Evolutionary conservation across 2,888 invertebrate genomes (phyloP), one percentile per base, ranked within the genome.

Genomic region (Trichacis sp.): DNA sequence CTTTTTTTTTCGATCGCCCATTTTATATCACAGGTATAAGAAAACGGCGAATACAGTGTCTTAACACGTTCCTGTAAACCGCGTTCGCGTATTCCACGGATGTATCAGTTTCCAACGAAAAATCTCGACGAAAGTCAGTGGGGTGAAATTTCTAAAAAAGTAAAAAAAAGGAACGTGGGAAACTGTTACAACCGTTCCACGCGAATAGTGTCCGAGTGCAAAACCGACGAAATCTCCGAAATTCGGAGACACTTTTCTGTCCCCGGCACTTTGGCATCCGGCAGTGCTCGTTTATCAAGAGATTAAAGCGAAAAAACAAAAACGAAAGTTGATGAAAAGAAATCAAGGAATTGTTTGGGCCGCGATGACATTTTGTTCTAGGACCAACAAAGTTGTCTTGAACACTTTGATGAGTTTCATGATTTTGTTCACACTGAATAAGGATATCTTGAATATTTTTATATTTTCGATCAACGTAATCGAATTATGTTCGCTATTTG

Each of bases 11-110:
- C 64, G 61, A 48, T 63, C 62, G 62, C 68, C 64, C 75, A 75
- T 69, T 73, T 24, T 71, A 73, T 79, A 80, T 81, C 80, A 80
- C 80, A 81, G 79, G 78, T 81, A 75, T 77, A 77, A 76, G 75
- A 72, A 77, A 80, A 68, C 59, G 57, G 47, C 48, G 52, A 56
- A 56, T 52, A 62, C 33, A 50, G 42, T 49, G 36, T 48, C 43
- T 51, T 51, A 20, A 20, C 24, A 30, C 12, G 24, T 40, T 51
- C 33, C 36, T 24, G 29, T 24, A 46, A 46, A 14, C 29, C 4
- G 12, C 46, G 14, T 47, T 33, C 48, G 12, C 33, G 18, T 33
- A 33, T 33, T 30, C 48, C 15, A 48, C 48, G 18, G 36, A 48
- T 20, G 46, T 24, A 20, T 2, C 46, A 47, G 20, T n/a, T 47